Conservation (phyloP, 2,888 invertebrate species). For the Pristionchus maxplancki region DNA sequence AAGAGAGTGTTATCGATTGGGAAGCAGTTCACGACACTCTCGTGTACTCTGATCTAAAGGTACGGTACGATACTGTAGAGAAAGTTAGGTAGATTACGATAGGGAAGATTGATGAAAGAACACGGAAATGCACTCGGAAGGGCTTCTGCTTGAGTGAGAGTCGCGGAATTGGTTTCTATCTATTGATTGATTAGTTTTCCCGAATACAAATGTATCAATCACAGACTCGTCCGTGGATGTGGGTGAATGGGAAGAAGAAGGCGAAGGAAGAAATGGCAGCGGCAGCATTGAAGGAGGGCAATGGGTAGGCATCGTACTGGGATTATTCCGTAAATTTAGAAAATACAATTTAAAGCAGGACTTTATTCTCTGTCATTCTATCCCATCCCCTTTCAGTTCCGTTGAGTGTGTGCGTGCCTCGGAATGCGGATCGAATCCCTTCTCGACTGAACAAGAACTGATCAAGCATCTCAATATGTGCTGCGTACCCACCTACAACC, state of each 20-base stretch:
- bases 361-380: too few relatives aligned
- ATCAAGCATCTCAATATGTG: constrained; percentile 14
- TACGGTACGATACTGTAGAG: background rate
- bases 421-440: background rate
- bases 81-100: background rate
- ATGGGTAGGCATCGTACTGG: background rate
- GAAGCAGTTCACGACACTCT: background rate
- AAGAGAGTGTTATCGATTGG: background rate
- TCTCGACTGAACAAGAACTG: background rate
- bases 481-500: constrained; percentile 37
- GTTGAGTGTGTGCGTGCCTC: background rate
- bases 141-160: too few relatives aligned
- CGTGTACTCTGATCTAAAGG: background rate
- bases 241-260: background rate
- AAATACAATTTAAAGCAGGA: background rate
- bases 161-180: too few relatives aligned
- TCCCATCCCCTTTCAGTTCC: background rate
- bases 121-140: too few relatives aligned
- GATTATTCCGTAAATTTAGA: background rate
- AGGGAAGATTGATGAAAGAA: background rate
- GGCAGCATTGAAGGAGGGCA: background rate
- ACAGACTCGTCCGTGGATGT: constrained; percentile 29
- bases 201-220: too few relatives aligned
- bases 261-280: constrained; percentile 6
- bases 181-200: too few relatives aligned